Percentiles rank a stretch among this genome's conserved stretches.
phyloP scores from a whole-genome alignment of 2,888 invertebrate genomes.

The Drosophila paranaensis region DNA sequence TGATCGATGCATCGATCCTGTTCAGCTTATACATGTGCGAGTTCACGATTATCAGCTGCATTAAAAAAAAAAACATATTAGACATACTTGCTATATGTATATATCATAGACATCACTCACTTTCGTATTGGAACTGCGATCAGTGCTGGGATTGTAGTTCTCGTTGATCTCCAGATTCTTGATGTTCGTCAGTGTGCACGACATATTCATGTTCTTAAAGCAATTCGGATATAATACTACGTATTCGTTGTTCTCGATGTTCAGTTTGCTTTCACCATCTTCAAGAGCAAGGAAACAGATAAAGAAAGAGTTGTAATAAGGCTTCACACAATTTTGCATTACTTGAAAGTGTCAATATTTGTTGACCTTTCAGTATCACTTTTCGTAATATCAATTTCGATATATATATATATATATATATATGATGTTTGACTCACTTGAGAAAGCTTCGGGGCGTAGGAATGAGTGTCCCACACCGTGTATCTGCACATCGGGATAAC shows the following conservation, averaged over 20 bases:
- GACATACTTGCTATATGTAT: background rate
- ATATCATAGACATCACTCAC: constrained; percentile 57
- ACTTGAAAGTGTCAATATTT: background rate
- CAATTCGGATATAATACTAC: constrained; percentile 77
- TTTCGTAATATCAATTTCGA: too few relatives aligned
- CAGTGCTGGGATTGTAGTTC: constrained; percentile 76
- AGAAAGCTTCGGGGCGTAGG: constrained; percentile 77
- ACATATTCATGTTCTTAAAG: constrained; percentile 80
- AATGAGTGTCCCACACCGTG: constrained; percentile 68
- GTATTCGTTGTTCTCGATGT: constrained; percentile 72
- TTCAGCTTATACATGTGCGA: constrained; percentile 77
- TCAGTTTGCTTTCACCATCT: constrained; percentile 81
- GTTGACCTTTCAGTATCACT: background rate
- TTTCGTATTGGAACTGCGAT: constrained; percentile 67
- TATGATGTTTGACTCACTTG: constrained; percentile 68
- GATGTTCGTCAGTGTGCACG: constrained; percentile 76
- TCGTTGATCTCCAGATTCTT: constrained; percentile 75
- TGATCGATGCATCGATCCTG: constrained; percentile 81
- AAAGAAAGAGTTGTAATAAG: too few relatives aligned
- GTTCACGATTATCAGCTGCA: constrained; percentile 79
- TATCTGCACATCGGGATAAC: constrained; percentile 83
- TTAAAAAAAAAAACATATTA: background rate
- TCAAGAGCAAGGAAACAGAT: background rate
- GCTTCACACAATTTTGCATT: background rate
- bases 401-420: background rate